Evolutionary conservation across 2,888 invertebrate species (phyloP).

Genomic region (Leptodirus hochenwartii): DNA sequence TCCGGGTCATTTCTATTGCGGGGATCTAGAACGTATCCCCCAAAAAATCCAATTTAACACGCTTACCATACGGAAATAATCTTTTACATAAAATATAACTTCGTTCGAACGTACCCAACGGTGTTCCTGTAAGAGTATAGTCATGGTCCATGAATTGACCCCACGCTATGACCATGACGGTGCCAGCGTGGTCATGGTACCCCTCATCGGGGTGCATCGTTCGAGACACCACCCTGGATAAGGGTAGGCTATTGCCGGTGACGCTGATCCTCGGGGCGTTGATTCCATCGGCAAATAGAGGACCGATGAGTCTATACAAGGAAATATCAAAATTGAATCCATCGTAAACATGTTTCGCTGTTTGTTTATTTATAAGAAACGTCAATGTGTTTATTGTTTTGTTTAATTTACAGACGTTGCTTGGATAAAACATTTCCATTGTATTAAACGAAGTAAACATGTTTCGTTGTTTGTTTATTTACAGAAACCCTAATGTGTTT

Average conservation of each 20-base stretch:
- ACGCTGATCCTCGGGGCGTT: conserved; percentile 65
- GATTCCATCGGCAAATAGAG: conserved; percentile 71
- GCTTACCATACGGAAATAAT: too few relatives aligned
- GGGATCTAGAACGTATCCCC: conserved; percentile 49
- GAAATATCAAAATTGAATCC: too few relatives aligned
- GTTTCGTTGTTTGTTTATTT: too few relatives aligned
- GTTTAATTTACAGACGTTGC: too few relatives aligned
- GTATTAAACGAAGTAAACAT: too few relatives aligned
- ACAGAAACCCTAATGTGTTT: too few relatives aligned
- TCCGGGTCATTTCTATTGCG: conserved; percentile 77
- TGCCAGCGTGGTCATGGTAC: conserved; percentile 84
- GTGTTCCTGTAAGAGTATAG: conserved; percentile 74
- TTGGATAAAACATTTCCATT: too few relatives aligned
- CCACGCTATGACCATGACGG: conserved; percentile 87
- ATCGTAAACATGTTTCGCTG: too few relatives aligned
- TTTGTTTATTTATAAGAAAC: too few relatives aligned
- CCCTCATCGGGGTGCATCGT: conserved; percentile 88
- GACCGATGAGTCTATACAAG: conserved; percentile 45
- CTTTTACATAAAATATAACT: too few relatives aligned
- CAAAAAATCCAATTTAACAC: conserved; percentile 9
- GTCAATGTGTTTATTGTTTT: too few relatives aligned
- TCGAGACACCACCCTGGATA: conserved; percentile 69
- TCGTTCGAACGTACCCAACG: conserved; percentile 41
- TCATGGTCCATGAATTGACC: conserved; percentile 94
- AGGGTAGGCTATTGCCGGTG: conserved; percentile 58